Evolutionary conservation across 2,888 invertebrate species (phyloP).

Genomic region (Leucoma salicis): DNA sequence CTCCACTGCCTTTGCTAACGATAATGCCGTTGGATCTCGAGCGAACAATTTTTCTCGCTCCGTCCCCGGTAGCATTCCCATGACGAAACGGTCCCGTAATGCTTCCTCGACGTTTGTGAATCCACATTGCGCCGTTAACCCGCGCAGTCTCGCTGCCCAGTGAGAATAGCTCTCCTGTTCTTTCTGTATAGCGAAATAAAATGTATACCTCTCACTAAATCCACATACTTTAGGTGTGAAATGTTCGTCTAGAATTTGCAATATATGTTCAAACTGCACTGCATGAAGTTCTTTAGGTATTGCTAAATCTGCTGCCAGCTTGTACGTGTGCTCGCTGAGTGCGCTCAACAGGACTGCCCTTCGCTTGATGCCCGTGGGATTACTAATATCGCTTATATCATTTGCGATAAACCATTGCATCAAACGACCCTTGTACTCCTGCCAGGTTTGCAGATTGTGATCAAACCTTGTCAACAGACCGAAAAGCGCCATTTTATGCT

Average conservation of each 20-base stretch:
- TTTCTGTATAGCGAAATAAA: background rate
- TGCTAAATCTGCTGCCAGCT: too few relatives aligned
- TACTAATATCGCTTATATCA: background rate
- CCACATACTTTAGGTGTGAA: background rate
- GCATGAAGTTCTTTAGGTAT: too few relatives aligned
- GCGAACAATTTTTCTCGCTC: slow-evolving; percentile 30
- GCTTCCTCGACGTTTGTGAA: too few relatives aligned
- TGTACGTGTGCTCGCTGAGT: background rate
- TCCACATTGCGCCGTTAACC: background rate
- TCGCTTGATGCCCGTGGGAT: background rate
- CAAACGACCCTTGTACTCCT: background rate
- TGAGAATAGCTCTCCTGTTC: background rate
- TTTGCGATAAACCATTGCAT: slow-evolving; percentile 1
- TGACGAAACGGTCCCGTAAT: too few relatives aligned
- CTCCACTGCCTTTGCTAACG: too few relatives aligned
- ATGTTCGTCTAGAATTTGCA: background rate
- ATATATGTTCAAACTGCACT: background rate
- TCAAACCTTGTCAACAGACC: too few relatives aligned
- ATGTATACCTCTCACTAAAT: background rate
- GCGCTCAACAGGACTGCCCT: background rate
- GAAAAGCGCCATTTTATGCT: too few relatives aligned
- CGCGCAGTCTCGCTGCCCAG: too few relatives aligned
- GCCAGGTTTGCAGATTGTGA: too few relatives aligned
- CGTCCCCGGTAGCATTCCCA: slow-evolving; percentile 25
- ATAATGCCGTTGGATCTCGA: slow-evolving; percentile 15